Evolutionary conservation across 2,797 vertebrate species (phyloP), one percentile per base, ranked within the genome.

Genomic region (Mus caroli): DNA sequence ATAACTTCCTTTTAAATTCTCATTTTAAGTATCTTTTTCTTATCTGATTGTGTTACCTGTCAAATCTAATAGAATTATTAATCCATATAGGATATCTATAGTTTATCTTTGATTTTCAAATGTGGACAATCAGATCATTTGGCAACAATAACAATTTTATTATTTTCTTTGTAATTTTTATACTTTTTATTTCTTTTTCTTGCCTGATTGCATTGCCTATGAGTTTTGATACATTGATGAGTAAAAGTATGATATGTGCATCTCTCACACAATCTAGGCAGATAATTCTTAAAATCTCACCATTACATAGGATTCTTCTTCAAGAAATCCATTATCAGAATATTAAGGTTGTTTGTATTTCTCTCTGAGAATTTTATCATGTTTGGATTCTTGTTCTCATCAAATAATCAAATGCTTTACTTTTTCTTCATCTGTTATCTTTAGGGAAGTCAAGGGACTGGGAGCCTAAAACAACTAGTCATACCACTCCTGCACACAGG

Each of bases 51-150:
- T 71, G 75, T 85, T 89, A 60, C 62, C 11, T 86, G 26, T 88
- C 89, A 88, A 90, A 69, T 69, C 26, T 37, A 92, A 50, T 78
- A 37, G 54, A n/a, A 46, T 64, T 77, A 90, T 40, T 54, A 79
- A 91, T 56, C 87, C 43, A 78, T 64, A 80, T 88, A 78, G 2
- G 60, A 0, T 52, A 89, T 78, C 28, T 83, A 50, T 78, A 85
- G 67, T 40, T 79, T 89, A 71, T 77, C 85, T 91, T 79, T 28
- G 7, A 91, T 96, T 79, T 96, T 93, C 82, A 94, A 88, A 86
- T 28, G 22, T 91, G 56, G 0, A 76, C 1, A 58, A 52, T 85
- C 43, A 62, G n/a, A 43, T 52, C 50, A 46, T 52, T 54, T 94
- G 37, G 1, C 71, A 87, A 26, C 7, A 40, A 58, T 3, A 37